Evolutionary conservation across 2,888 invertebrate genomes (phyloP).

Genomic region (Yponomeuta plumbellus): DNA sequence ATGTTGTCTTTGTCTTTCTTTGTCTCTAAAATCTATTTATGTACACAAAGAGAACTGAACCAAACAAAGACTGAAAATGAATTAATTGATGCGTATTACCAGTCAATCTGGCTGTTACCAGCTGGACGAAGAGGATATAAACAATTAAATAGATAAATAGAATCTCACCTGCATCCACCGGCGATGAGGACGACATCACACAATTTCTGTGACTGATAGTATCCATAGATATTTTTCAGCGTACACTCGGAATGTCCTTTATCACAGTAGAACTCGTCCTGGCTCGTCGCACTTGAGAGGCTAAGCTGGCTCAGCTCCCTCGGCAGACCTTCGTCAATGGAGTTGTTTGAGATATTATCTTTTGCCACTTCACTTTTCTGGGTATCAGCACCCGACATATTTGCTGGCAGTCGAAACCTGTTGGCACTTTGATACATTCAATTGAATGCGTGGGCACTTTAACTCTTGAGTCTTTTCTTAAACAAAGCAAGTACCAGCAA

Average conservation of each 20-base stretch:
- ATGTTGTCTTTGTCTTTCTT: background rate
- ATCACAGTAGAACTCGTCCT: slow-evolving; percentile 86
- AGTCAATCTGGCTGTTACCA: too few species aligned
- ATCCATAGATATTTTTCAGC: slow-evolving; percentile 87
- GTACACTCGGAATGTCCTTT: slow-evolving; percentile 89
- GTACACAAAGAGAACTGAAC: background rate
- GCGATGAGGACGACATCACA: slow-evolving; percentile 93
- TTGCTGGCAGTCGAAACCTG: slow-evolving; percentile 21
- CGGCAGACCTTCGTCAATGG: slow-evolving; percentile 76
- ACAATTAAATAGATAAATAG: background rate
- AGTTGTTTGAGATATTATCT: slow-evolving; percentile 69
- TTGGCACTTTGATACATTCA: slow-evolving; percentile 1
- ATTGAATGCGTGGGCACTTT: background rate
- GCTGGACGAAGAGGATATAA: background rate
- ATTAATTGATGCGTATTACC: too few species aligned
- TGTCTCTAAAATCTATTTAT: background rate
- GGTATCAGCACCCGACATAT: slow-evolving; percentile 62
- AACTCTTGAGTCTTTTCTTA: background rate
- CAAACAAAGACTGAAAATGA: background rate
- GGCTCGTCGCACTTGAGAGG: slow-evolving; percentile 80
- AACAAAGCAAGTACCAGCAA: slow-evolving; percentile 7
- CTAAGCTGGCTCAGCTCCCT: slow-evolving; percentile 82
- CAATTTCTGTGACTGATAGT: slow-evolving; percentile 87
- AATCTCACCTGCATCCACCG: slow-evolving; percentile 79
- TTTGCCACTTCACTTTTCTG: slow-evolving; percentile 59